These are phyloP conservation scores for Zaprionus tsacasi DNA, from an alignment of 1,140 invertebrate species.

Conservation along the genomic window DNA sequence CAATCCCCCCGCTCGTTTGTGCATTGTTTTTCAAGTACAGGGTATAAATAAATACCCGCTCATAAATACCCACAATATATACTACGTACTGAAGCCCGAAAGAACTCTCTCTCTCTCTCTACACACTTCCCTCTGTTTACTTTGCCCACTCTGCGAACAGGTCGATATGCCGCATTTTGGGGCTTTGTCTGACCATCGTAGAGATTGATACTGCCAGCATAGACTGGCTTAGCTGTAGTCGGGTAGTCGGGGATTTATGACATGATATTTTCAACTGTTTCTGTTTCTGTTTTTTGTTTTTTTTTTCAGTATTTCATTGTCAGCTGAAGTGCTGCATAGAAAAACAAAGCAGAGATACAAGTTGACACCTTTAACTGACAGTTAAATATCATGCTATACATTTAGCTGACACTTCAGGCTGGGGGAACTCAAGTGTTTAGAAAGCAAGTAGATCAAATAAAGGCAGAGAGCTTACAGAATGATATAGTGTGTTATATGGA, in stretches of 20 bases:
- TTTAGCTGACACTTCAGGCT: neutral
- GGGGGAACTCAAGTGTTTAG: too few species aligned
- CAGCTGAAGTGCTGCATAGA: neutral
- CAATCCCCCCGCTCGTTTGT: neutral
- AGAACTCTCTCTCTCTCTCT: conserved; percentile 17
- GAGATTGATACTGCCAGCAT: neutral
- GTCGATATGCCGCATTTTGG: conserved; percentile 74
- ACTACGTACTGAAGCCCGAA: neutral
- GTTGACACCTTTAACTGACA: neutral
- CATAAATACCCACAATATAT: conserved; percentile 27
- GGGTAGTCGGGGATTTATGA: too few species aligned
- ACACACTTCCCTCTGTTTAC: conserved; percentile 18
- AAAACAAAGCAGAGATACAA: neutral
- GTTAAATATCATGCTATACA: neutral
- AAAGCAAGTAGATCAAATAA: too few species aligned
- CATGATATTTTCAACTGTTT: neutral
- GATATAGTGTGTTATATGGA: too few species aligned
- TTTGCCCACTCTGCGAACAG: conserved; percentile 32
- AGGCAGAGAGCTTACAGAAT: too few species aligned
- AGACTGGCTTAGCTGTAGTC: too few species aligned
- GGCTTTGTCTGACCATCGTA: conserved; percentile 1
- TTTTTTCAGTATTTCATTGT: neutral
- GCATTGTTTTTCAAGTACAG: neutral
- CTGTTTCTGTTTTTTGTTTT: too few species aligned
- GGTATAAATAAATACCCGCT: conserved; percentile 36